Evolutionary conservation across 1,140 invertebrate species (phyloP).

Genomic region (Aethina tumida): DNA sequence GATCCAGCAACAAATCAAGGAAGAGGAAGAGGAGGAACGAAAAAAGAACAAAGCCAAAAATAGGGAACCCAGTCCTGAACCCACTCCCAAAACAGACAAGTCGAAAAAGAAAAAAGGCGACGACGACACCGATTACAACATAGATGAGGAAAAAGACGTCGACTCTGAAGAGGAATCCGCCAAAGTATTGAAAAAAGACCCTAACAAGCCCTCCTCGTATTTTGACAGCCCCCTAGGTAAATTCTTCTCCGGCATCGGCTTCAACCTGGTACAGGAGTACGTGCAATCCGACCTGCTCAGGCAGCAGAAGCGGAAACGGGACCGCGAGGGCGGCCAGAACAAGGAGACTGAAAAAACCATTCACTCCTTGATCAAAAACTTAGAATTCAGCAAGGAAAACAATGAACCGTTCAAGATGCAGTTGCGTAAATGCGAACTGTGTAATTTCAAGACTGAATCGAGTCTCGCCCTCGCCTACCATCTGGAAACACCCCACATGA

Average conservation of each 20-base stretch:
- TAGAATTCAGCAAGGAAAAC: conserved; percentile 80
- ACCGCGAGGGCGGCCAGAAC: conserved; percentile 52
- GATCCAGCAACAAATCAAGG: conserved; percentile 31
- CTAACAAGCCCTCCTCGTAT: conserved; percentile 49
- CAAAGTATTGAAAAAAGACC: conserved; percentile 16
- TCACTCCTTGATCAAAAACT: conserved; percentile 66
- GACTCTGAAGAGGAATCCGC: conserved; percentile 37
- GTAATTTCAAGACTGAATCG: conserved; percentile 89
- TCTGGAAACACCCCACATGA: conserved; percentile 86
- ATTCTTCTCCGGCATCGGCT: conserved; percentile 86
- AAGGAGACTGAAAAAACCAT: conserved; percentile 67
- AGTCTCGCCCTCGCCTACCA: conserved; percentile 78
- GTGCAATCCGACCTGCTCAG: conserved; percentile 84
- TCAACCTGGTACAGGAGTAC: conserved; percentile 84
- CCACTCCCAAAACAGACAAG: conserved; percentile 9
- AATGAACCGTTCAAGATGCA: conserved; percentile 53
- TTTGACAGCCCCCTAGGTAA: conserved; percentile 77
- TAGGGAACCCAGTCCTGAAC: conserved; percentile 23
- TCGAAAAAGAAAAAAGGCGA: conserved; percentile 34
- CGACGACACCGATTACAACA: conserved; percentile 36
- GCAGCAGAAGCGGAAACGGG: conserved; percentile 72
- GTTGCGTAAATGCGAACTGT: conserved; percentile 82
- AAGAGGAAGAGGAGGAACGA: conserved; percentile 19
- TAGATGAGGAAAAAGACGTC: conserved; percentile 35
- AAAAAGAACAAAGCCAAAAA: conserved; percentile 34